Percentiles rank a stretch among this genome's conserved stretches.
Evolutionary conservation across 2,797 vertebrate species (phyloP).

Genomic region (Sebastes paucispinis): DNA sequence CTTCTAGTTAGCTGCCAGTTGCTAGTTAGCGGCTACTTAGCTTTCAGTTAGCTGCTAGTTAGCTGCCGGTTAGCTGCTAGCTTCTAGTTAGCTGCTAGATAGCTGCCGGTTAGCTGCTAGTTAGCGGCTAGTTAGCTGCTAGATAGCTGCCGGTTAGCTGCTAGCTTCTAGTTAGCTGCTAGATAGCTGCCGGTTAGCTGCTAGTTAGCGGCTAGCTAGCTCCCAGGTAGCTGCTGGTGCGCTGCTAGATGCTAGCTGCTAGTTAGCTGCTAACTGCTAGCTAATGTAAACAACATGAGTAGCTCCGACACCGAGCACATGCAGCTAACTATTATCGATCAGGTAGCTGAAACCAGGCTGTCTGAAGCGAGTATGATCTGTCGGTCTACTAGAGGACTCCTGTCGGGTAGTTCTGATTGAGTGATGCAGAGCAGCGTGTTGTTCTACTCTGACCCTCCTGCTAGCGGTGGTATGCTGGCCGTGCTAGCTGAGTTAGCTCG

Average conservation of each 20-base stretch:
- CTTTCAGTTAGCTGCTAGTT: no score
- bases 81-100: no score
- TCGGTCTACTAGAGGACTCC: background rate
- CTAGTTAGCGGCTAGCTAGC: no score
- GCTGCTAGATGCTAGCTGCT: no score
- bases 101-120: no score
- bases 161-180: no score
- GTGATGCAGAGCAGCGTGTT: background rate
- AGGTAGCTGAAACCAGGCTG: background rate
- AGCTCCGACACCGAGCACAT: conserved; percentile 64
- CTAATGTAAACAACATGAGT: conserved; percentile 82
- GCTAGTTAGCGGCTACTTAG: no score
- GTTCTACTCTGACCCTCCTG: conserved; percentile 21
- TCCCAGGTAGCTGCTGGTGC: no score
- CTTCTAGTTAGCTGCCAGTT: no score
- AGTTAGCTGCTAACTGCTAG: conserved; percentile 11
- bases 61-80: no score
- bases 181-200: background rate
- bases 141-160: no score
- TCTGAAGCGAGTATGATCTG: background rate
- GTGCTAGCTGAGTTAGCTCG: conserved; percentile 59
- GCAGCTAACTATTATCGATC: conserved; percentile 46
- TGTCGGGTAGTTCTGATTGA: background rate
- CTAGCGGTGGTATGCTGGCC: conserved; percentile 33
- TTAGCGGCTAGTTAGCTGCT: fast-evolving